Conservation (phyloP, 2,888 invertebrate species). For the Rosalia funebris region DNA sequence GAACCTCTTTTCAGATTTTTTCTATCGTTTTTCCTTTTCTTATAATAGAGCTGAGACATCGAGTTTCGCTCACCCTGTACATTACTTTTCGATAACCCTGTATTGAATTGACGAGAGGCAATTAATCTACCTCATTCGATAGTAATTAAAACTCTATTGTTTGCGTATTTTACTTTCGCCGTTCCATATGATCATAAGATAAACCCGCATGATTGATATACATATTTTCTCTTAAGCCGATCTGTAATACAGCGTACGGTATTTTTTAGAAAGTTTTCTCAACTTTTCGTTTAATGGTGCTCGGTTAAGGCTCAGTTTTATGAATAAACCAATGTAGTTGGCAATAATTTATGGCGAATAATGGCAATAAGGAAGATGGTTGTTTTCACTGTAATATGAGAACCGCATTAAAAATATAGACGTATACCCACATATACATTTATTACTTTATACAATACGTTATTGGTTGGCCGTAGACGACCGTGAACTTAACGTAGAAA, state of each 20-base stretch:
- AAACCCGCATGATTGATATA: slow-evolving; percentile 2
- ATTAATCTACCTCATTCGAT: no score
- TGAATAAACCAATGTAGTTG: slow-evolving; percentile 17
- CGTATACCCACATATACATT: slow-evolving; percentile 7
- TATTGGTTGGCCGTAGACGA: slow-evolving; percentile 7
- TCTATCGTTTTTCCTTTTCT: no score
- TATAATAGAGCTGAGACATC: no score
- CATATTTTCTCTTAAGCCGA: slow-evolving; percentile 15
- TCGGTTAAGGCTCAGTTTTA: slow-evolving; percentile 13
- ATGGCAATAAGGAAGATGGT: slow-evolving; percentile 17
- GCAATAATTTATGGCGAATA: slow-evolving; percentile 19
- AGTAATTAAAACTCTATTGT: no score
- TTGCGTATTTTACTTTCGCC: no score
- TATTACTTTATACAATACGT: slow-evolving; percentile 10
- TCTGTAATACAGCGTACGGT: slow-evolving; percentile 5
- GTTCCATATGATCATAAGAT: no score
- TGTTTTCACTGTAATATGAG: slow-evolving; percentile 24
- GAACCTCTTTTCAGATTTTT: no score
- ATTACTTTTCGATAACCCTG: no score
- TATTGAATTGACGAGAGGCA: no score
- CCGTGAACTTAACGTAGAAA: slow-evolving; percentile 18
- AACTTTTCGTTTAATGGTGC: slow-evolving; percentile 9
- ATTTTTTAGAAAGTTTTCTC: slow-evolving; percentile 17
- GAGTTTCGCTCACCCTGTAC: no score
- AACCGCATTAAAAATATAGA: slow-evolving; percentile 21